Evolutionary conservation across 2,113 vertebrate genomes (phyloP), one percentile per base, ranked within the genome.

Genomic region (Mus pahari): DNA sequence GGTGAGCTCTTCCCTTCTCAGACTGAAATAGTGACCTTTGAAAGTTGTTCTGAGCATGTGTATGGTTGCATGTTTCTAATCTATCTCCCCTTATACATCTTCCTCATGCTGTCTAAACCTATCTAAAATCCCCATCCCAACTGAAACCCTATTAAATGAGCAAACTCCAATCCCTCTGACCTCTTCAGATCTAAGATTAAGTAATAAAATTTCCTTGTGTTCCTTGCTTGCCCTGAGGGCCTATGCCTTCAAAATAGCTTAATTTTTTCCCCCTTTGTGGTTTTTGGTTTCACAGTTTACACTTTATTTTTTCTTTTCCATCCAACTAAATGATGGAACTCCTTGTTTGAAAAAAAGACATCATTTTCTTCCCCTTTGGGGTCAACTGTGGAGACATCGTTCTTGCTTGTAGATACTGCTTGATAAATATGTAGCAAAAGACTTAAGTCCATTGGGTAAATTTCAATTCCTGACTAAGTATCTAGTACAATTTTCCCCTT

Each of bases 391-490:
- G 20, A 78, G 45, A 94, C 70, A 20, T n/a, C 62, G 55, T 1
- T 82, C 60, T 91, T 92, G 7, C 9, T 55, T 77, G 1, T 53
- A 68, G 66, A 83, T 77, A 14, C 4, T 74, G 2, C n/a, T 68
- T 73, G 39, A 33, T 66, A 26, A 77, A 36, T 66, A 81, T 2
- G 0, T 36, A 60, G 39, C 60, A 0, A 10, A 88, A 90, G 48
- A 79, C 22, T 53, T 39, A 48, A 48, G 3, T 53, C 19, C 9
- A 39, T 1, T 70, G 53, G 19, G n/a, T 89, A 89, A 50, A 64
- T 95, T 83, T 94, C 36, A 93, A 33, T 48, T 91, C 95, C 48
- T 86, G n/a, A 58, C 26, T 45, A 84, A 92, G 53, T 66, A 48
- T 74, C 39, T 16, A 73, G 64, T 20, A 84, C 14, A 83, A 42